Evolutionary conservation across 2,797 vertebrate species (phyloP).

Genomic region (Argya squamiceps): DNA sequence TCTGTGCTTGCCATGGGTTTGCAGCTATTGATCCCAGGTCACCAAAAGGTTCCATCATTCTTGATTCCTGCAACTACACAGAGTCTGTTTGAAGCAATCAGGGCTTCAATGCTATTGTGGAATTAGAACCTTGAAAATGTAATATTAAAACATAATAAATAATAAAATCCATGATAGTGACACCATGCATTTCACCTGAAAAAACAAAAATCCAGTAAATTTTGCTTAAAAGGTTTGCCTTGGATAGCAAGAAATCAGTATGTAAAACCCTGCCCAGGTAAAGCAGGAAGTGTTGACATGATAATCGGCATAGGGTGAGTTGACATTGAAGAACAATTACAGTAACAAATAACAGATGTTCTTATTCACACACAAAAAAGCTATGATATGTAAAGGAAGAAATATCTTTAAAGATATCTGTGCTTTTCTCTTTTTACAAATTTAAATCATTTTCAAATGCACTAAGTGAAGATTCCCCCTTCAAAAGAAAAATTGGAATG

Average conservation of each 20-base stretch:
- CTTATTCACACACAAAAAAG: not conserved
- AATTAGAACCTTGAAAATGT: not conserved
- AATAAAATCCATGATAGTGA: not conserved
- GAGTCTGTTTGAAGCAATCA: not conserved
- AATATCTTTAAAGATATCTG: not conserved
- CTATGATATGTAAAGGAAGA: not conserved
- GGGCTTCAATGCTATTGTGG: not conserved
- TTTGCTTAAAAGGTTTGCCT: not conserved
- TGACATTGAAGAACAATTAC: not conserved
- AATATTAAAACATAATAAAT: not conserved
- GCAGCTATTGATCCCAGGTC: conserved; percentile 9
- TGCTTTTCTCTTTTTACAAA: not conserved
- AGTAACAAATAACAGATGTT: not conserved
- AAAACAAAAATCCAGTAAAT: not conserved
- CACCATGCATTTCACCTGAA: not conserved
- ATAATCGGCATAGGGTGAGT: not conserved
- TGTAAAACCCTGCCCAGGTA: not conserved
- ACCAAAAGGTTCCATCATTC: conserved; percentile 4
- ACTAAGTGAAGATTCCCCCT: not conserved
- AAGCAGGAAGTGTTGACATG: not conserved
- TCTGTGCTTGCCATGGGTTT: not conserved
- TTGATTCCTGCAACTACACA: not conserved
- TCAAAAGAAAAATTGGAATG: not conserved
- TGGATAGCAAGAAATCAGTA: not conserved
- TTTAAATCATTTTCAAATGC: not conserved